Evolutionary conservation across 2,797 vertebrate genomes (phyloP).

Genomic region (Rousettus madagascariensis): DNA sequence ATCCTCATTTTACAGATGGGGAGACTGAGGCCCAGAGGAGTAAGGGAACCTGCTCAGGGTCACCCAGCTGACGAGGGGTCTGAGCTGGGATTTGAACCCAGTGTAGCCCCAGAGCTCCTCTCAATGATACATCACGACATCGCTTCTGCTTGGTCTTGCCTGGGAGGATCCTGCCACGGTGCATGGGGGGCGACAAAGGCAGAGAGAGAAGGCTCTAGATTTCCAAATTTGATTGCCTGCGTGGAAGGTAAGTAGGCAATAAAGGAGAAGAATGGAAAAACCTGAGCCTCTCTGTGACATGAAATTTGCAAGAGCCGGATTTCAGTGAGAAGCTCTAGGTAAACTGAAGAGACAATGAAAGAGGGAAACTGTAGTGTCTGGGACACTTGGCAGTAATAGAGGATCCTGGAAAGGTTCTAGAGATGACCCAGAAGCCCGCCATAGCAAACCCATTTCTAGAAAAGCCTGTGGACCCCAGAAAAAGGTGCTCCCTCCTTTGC

Average conservation of each 20-base stretch:
- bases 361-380: accelerated
- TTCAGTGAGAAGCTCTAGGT: neutral
- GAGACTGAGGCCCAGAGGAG: neutral
- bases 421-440: neutral
- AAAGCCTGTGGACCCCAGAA: neutral
- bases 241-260: accelerated
- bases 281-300: neutral
- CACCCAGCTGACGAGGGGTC: neutral
- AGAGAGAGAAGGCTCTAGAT: neutral
- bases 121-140: accelerated
- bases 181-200: neutral
- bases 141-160: neutral
- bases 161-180: neutral
- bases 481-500: neutral
- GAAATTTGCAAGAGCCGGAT: neutral
- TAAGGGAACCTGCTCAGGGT: neutral
- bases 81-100: neutral
- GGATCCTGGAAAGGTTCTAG: neutral
- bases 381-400: neutral
- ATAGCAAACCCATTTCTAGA: accelerated
- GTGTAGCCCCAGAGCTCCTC: neutral
- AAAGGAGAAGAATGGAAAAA: neutral
- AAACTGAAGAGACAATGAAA: neutral
- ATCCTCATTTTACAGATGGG: neutral
- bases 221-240: neutral